These are phyloP conservation scores for Armadillidium nasatum DNA, from an alignment of 1,140 invertebrate species.

Conservation along the genomic window DNA sequence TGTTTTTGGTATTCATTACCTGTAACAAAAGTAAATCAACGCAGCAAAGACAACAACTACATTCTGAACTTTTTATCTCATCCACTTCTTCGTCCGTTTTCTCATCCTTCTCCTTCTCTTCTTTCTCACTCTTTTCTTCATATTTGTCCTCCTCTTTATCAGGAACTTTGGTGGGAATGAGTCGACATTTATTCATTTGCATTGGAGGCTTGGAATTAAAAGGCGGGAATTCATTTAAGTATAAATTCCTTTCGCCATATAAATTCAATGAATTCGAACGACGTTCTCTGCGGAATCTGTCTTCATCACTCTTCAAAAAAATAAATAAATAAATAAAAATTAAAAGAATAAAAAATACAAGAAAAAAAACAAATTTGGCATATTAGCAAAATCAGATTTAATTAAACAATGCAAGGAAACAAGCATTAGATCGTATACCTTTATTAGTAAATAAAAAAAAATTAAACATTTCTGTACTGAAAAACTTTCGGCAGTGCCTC, in stretches of 20 bases:
- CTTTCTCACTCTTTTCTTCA: neutral
- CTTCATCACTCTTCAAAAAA: neutral
- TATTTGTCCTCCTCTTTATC: neutral
- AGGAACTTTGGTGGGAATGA: neutral
- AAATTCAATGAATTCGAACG: neutral
- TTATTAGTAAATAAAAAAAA: no score
- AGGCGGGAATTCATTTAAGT: neutral
- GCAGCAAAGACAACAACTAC: conserved; percentile 2
- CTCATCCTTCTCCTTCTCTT: neutral
- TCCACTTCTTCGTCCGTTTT: neutral
- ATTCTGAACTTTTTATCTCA: neutral
- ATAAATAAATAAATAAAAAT: no score
- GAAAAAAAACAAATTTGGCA: no score
- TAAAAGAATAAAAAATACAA: no score
- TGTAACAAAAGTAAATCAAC: neutral
- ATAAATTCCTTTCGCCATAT: neutral
- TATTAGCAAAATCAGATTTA: no score
- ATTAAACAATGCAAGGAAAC: no score
- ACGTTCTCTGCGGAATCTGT: neutral
- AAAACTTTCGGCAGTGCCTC: no score
- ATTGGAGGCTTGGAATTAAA: neutral
- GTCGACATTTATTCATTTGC: neutral
- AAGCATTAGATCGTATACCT: no score
- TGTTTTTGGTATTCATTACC: neutral
- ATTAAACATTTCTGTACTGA: no score